Conservation (phyloP, 2,888 invertebrate species). For the Meta bourneti region DNA sequence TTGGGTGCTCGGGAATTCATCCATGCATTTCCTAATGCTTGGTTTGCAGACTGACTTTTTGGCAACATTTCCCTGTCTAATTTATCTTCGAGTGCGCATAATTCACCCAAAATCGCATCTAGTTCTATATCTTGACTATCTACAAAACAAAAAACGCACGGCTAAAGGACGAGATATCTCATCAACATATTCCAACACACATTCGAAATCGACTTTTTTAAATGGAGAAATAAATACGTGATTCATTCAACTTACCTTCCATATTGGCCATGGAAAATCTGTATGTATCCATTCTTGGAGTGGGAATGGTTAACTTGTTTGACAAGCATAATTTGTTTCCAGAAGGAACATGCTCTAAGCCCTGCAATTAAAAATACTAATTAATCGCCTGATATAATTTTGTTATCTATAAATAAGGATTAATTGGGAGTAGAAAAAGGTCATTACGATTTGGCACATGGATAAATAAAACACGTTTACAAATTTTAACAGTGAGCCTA, state of each 20-base stretch:
- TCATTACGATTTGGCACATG: too few relatives aligned
- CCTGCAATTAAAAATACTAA: slow-evolving; percentile 37
- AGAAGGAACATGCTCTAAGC: slow-evolving; percentile 58
- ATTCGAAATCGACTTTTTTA: neutral
- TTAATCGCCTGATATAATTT: neutral
- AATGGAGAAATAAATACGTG: too few relatives aligned
- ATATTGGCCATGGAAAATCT: slow-evolving; percentile 97
- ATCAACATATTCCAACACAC: neutral
- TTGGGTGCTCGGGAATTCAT: slow-evolving; percentile 25
- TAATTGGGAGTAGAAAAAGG: neutral
- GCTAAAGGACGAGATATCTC: too few relatives aligned
- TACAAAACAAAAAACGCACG: slow-evolving; percentile 79
- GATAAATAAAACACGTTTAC: too few relatives aligned
- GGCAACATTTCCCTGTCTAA: slow-evolving; percentile 82
- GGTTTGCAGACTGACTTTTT: slow-evolving; percentile 71
- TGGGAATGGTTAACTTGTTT: slow-evolving; percentile 71
- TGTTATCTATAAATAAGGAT: neutral
- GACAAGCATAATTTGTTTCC: slow-evolving; percentile 53
- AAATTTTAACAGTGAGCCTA: too few relatives aligned
- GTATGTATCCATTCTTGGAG: slow-evolving; percentile 90
- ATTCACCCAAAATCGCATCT: slow-evolving; percentile 96
- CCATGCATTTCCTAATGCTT: slow-evolving; percentile 69
- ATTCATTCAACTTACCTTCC: slow-evolving; percentile 84
- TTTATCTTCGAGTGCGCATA: slow-evolving; percentile 92
- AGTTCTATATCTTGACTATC: slow-evolving; percentile 97